Percentiles rank a stretch among this genome's conserved stretches.
phyloP scores from a whole-genome alignment of 2,888 invertebrate genomes.

The Endotricha flammealis region DNA sequence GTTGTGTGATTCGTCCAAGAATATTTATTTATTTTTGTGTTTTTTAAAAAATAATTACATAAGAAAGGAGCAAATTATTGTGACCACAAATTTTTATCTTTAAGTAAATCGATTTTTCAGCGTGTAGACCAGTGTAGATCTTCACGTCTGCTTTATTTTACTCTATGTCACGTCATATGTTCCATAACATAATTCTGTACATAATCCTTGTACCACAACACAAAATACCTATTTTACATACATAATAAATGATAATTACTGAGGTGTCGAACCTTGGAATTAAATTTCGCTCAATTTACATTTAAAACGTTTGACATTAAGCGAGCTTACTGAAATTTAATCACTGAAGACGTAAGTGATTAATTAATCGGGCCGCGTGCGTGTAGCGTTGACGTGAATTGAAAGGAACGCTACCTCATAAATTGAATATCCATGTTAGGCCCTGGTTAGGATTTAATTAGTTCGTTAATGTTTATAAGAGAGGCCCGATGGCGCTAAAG shows the following conservation, averaged over 20 bases:
- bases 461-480: neutral
- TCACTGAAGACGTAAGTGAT: constrained; percentile 1
- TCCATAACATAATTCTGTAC: too few relatives aligned
- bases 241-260: neutral
- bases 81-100: too few relatives aligned
- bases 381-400: neutral
- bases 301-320: neutral
- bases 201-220: neutral
- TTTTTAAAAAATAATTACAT: too few relatives aligned
- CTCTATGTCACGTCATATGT: too few relatives aligned
- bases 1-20: too few relatives aligned
- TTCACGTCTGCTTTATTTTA: too few relatives aligned
- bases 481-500: too few relatives aligned
- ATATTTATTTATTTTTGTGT: too few relatives aligned
- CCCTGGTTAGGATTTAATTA: neutral
- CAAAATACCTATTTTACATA: neutral
- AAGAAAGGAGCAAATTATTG: too few relatives aligned
- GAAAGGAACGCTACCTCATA: neutral
- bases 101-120: too few relatives aligned
- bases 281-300: neutral
- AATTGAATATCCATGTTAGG: neutral
- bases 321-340: neutral
- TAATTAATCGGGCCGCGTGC: neutral
- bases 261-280: neutral
- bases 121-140: too few relatives aligned